Conservation (phyloP, 2,888 invertebrate species). For the Cantharis rufa region DNA sequence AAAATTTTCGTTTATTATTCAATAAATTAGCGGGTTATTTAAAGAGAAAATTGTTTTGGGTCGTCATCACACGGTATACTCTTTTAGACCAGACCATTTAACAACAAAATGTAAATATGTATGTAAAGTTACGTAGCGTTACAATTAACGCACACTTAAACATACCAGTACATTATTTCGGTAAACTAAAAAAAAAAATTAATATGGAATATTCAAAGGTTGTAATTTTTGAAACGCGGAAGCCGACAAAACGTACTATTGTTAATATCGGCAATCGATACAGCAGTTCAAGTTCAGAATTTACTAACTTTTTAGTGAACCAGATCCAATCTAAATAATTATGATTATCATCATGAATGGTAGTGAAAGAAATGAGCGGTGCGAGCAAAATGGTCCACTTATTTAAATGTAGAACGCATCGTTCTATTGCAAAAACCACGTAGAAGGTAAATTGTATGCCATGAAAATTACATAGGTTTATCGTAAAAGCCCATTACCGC, state of each 20-base stretch:
- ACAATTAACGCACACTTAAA: background rate
- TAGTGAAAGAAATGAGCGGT: slow-evolving; percentile 8
- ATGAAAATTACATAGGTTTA: background rate
- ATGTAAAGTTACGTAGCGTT: background rate
- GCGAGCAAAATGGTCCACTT: slow-evolving; percentile 19
- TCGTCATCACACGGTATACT: background rate
- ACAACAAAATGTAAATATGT: background rate
- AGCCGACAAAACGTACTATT: background rate
- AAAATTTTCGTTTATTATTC: background rate
- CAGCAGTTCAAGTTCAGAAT: background rate
- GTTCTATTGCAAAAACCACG: background rate
- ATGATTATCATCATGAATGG: background rate
- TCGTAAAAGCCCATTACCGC: background rate
- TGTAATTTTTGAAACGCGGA: background rate
- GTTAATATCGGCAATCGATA: background rate
- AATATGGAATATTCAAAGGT: background rate
- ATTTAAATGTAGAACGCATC: slow-evolving; percentile 24
- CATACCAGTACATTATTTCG: background rate
- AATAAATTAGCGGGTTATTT: background rate
- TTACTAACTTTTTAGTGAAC: background rate
- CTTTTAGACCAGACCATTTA: background rate
- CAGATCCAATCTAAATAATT: background rate
- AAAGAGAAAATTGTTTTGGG: background rate
- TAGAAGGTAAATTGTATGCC: background rate
- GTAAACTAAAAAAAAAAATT: background rate